Conservation (phyloP, 2,888 invertebrate genomes). For the Cheilosia grossa region DNA sequence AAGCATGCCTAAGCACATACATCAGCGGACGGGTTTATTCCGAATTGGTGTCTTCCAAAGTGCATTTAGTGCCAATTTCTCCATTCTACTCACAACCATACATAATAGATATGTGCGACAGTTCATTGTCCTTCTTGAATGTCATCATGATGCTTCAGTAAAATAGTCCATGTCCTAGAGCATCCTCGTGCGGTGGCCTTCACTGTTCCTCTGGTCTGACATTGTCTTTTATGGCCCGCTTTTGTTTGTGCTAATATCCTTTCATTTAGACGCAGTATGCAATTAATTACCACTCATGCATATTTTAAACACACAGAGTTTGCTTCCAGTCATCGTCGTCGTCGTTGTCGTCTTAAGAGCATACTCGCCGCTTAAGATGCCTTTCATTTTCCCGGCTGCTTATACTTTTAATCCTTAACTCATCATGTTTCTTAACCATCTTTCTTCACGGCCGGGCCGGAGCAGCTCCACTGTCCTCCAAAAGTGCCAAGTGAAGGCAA, state of each 20-base stretch:
- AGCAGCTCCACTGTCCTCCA: constrained; percentile 1
- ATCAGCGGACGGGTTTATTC: constrained; percentile 4
- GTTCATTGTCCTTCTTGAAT: background rate
- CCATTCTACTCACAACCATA: too few species aligned
- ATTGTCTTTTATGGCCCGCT: constrained; percentile 6
- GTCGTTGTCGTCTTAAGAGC: background rate
- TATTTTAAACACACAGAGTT: constrained; percentile 20
- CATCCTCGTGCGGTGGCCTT: background rate
- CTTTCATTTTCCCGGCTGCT: constrained; percentile 42
- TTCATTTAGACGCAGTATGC: constrained; percentile 10
- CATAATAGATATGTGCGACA: background rate
- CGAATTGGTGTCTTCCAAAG: background rate
- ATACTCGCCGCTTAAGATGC: constrained; percentile 27
- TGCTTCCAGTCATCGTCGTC: constrained; percentile 15
- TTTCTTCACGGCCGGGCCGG: constrained; percentile 5
- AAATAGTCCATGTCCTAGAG: background rate
- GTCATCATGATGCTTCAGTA: background rate
- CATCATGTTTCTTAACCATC: constrained; percentile 30
- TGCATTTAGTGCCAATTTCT: background rate
- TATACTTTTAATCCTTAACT: constrained; percentile 53
- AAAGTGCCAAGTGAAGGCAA: constrained; percentile 3
- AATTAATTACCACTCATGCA: constrained; percentile 41
- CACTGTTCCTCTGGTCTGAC: background rate
- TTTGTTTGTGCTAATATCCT: constrained; percentile 8
- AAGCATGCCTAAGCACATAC: constrained; percentile 35